phyloP scores from a whole-genome alignment of 1,140 invertebrate species.

The Caerostris darwini region DNA sequence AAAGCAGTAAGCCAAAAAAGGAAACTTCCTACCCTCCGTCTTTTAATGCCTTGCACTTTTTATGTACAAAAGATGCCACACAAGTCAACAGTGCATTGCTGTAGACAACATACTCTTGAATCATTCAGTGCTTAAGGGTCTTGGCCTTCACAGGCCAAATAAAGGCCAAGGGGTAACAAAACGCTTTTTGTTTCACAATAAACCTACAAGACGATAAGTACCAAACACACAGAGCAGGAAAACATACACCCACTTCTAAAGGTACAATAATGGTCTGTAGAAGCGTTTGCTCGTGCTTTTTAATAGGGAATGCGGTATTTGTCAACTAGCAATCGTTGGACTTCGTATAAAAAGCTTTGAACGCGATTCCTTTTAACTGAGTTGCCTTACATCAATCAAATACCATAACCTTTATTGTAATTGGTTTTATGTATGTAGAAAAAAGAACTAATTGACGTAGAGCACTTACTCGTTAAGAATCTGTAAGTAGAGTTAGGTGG shows the following conservation, averaged over 20 bases:
- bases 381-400: conserved; percentile 42
- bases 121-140: conserved; percentile 55
- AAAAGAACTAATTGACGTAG: conserved; percentile 1
- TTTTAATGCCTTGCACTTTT: not conserved
- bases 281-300: not conserved
- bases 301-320: not conserved
- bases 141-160: conserved; percentile 64
- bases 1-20: conserved; percentile 44
- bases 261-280: conserved; percentile 50
- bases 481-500: conserved; percentile 14
- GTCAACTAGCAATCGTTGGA: not conserved
- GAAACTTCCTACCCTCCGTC: conserved; percentile 4
- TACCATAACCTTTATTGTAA: conserved; percentile 52
- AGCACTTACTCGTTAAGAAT: not conserved
- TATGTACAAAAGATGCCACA: conserved; percentile 32
- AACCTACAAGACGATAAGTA: conserved; percentile 64
- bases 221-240: conserved; percentile 33
- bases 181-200: not conserved
- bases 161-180: conserved; percentile 42
- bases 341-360: conserved; percentile 13
- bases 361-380: conserved; percentile 29
- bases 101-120: conserved; percentile 42
- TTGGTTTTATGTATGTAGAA: conserved; percentile 16
- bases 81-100: conserved; percentile 13
- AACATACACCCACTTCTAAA: conserved; percentile 59